These are phyloP conservation scores for Schlechtendalia chinensis DNA, from an alignment of 1,140 invertebrate genomes.

Conservation along the genomic window DNA sequence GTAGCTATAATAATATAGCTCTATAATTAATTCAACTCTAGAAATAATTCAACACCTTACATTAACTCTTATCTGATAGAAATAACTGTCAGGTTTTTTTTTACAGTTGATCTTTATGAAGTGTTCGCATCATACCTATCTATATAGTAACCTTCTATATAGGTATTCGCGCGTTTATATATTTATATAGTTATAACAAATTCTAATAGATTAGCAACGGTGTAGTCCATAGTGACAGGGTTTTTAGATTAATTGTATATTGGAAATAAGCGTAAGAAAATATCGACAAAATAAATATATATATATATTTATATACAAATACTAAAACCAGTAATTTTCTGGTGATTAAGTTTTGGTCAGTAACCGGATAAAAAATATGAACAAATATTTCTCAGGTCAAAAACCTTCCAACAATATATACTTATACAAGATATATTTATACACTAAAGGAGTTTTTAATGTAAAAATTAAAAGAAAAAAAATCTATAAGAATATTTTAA, in stretches of 20 bases:
- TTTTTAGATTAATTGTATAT: neutral
- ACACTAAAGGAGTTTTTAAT: no score
- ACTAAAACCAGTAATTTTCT: conserved; percentile 34
- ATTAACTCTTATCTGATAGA: no score
- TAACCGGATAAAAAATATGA: conserved; percentile 24
- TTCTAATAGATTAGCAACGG: neutral
- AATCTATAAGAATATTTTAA: no score
- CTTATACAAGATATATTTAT: no score
- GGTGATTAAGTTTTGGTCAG: conserved; percentile 24
- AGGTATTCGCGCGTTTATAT: neutral
- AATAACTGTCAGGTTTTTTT: no score
- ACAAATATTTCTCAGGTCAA: conserved; percentile 35
- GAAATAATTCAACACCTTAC: no score
- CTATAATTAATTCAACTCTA: no score
- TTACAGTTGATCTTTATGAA: neutral
- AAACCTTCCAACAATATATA: neutral
- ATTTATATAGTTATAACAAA: neutral
- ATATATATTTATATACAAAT: neutral
- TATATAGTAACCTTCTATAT: no score
- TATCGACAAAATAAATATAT: no score
- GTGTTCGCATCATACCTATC: neutral
- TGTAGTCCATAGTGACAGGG: neutral
- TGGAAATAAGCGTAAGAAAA: neutral
- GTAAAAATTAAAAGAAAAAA: no score
- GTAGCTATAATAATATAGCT: no score